phyloP scores from a whole-genome alignment of 2,888 invertebrate genomes.

The Eremobia ochroleuca region DNA sequence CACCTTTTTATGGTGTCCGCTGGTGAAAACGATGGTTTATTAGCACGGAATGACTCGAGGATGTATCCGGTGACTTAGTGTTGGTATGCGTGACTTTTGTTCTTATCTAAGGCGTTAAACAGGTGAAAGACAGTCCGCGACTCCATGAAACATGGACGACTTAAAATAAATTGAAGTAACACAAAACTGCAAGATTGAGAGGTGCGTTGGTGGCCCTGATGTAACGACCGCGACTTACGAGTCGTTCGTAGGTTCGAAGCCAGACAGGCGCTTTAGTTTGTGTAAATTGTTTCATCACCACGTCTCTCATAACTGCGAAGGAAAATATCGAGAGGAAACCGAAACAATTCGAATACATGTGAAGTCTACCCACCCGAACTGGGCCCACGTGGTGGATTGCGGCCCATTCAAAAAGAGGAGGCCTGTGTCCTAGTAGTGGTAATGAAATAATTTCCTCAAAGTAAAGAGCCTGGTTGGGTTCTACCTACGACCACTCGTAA shows the following conservation, averaged over 20 bases:
- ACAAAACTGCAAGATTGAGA: background rate
- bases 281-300: too few relatives aligned
- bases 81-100: conserved; percentile 26
- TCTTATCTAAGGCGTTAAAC: conserved; percentile 17
- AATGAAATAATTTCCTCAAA: too few relatives aligned
- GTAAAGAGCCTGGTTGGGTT: background rate
- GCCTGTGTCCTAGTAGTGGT: too few relatives aligned
- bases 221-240: background rate
- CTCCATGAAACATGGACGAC: background rate
- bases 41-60: conserved; percentile 41
- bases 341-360: too few relatives aligned
- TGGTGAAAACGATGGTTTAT: conserved; percentile 54
- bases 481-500: background rate
- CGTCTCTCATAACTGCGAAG: too few relatives aligned
- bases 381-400: too few relatives aligned
- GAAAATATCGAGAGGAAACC: too few relatives aligned
- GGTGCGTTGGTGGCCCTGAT: background rate
- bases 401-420: too few relatives aligned
- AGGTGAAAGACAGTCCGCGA: background rate
- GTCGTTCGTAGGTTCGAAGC: too few relatives aligned
- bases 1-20: conserved; percentile 47
- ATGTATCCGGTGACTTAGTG: conserved; percentile 12
- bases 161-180: background rate
- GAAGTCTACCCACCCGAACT: too few relatives aligned
- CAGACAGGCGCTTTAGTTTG: too few relatives aligned